Percentiles rank a stretch among this genome's conserved stretches.
phyloP scores from a whole-genome alignment of 2,113 vertebrate genomes.

The Rhinoptilus africanus region DNA sequence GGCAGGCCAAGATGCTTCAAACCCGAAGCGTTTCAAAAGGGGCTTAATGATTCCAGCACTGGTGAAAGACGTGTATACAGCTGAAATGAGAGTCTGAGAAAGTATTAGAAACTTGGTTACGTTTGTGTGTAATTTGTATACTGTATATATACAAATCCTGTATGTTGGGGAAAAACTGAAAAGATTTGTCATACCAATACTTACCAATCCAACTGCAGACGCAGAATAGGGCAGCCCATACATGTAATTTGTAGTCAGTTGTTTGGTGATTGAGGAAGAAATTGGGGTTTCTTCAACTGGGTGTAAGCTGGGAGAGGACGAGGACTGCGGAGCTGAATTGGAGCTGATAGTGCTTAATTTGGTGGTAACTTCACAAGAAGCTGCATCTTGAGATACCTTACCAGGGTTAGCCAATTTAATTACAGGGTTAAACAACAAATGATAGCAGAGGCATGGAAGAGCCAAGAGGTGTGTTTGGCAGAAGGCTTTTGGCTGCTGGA shows the following conservation, averaged over 20 bases:
- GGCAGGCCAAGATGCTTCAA: neutral
- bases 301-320: neutral
- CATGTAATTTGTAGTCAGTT: neutral
- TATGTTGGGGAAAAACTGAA: neutral
- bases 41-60: neutral
- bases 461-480: constrained; percentile 20
- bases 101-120: neutral
- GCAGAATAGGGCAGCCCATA: neutral
- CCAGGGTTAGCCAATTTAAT: neutral
- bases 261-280: neutral
- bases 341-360: neutral
- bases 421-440: constrained; percentile 6
- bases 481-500: constrained; percentile 38
- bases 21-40: neutral
- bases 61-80: neutral
- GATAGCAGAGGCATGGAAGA: neutral
- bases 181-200: neutral
- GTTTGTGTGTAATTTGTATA: neutral
- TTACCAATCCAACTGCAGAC: neutral
- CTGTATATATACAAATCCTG: neutral
- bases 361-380: neutral
- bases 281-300: neutral
- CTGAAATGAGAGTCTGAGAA: neutral
- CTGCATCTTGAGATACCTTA: constrained; percentile 5
- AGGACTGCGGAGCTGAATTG: neutral